Percentiles rank a stretch among this genome's conserved stretches.
Evolutionary conservation across 2,797 vertebrate species (phyloP).

Genomic region (Nannoperca australis): DNA sequence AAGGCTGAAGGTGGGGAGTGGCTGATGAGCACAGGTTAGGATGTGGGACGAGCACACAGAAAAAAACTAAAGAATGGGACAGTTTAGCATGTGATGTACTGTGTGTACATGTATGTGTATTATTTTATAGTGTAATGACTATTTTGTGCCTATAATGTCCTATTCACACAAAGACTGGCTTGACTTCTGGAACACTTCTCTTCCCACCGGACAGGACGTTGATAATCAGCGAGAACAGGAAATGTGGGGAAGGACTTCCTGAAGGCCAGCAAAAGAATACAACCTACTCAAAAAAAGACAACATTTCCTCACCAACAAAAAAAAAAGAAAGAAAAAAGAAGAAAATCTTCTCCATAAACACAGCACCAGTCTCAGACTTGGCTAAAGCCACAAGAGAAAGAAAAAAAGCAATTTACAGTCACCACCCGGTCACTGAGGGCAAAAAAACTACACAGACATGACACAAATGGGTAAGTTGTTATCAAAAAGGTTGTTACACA

Average conservation of each 20-base stretch:
- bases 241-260: conserved; percentile 86
- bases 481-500: not conserved
- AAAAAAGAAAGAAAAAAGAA: conserved; percentile 17
- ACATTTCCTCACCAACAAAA: conserved; percentile 50
- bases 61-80: not conserved
- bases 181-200: conserved; percentile 68
- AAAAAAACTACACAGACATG: not conserved
- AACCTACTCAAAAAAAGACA: conserved; percentile 67
- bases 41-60: not conserved
- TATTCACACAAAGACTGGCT: conserved; percentile 30
- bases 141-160: conserved; percentile 15
- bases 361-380: conserved; percentile 6
- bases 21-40: conserved; percentile 1
- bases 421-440: not conserved
- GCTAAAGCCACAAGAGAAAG: not conserved
- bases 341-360: conserved; percentile 46
- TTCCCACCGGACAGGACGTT: conserved; percentile 86
- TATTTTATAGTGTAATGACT: not conserved
- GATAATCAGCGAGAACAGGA: conserved; percentile 88
- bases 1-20: conserved; percentile 12
- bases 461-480: not conserved
- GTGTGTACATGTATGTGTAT: too few species aligned
- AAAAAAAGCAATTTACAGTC: not conserved
- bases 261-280: conserved; percentile 82
- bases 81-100: not conserved